Evolutionary conservation across 2,113 vertebrate species (phyloP).

Genomic region (Nanorana parkeri): DNA sequence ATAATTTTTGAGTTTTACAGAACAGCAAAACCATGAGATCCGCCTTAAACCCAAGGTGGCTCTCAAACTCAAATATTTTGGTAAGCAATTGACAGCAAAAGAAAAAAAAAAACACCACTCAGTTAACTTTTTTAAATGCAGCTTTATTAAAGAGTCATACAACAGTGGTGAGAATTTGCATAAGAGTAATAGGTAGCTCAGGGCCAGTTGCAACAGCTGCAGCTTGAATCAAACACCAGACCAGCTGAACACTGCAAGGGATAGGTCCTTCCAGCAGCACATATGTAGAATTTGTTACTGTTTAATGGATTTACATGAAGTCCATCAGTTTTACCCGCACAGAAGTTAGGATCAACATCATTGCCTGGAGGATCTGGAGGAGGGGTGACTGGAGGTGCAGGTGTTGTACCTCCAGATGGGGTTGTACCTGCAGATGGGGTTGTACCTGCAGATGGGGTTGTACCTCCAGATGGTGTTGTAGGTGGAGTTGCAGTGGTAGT

Average conservation of each 20-base stretch:
- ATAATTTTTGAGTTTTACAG: no score
- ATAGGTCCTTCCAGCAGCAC: conserved; percentile 72
- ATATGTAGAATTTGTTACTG: conserved; percentile 72
- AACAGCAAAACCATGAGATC: no score
- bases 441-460: conserved; percentile 52
- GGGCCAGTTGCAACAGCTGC: conserved; percentile 75
- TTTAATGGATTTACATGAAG: conserved; percentile 70
- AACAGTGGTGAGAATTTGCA: not conserved
- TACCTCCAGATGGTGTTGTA: conserved; percentile 52
- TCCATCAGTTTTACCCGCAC: conserved; percentile 70
- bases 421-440: conserved; percentile 10
- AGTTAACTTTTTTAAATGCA: not conserved
- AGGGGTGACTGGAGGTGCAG: conserved; percentile 62
- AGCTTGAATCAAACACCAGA: conserved; percentile 72
- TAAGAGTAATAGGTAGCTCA: not conserved
- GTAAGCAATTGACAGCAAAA: not conserved
- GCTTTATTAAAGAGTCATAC: conserved; percentile 6
- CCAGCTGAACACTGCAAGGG: conserved; percentile 72
- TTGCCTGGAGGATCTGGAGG: conserved; percentile 59
- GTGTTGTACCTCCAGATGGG: conserved; percentile 67
- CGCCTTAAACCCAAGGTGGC: no score
- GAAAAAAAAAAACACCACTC: not conserved
- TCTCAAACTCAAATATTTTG: no score
- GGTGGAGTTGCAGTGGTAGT: conserved; percentile 69
- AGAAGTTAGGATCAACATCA: conserved; percentile 63